Evolutionary conservation across 2,113 vertebrate species (phyloP).

Genomic region (Oplegnathus fasciatus): DNA sequence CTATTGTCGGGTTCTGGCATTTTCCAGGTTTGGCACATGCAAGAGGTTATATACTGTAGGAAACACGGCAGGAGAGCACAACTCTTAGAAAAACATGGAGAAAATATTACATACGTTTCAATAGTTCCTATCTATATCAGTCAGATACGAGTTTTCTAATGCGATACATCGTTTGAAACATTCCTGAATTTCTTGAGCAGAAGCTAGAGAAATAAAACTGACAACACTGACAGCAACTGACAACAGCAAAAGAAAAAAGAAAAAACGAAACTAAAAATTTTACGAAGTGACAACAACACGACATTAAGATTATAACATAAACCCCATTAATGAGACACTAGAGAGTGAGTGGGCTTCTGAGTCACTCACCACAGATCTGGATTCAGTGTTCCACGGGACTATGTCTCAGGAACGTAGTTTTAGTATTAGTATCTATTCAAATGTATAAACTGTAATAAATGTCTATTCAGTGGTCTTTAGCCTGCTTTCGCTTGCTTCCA

Average conservation of each 20-base stretch:
- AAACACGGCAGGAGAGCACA: slow-evolving; percentile 34
- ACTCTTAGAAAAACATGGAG: slow-evolving; percentile 39
- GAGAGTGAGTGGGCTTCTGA: slow-evolving; percentile 37
- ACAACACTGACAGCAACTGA: slow-evolving; percentile 19
- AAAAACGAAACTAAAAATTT: background rate
- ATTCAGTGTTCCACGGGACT: slow-evolving; percentile 21
- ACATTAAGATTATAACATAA: slow-evolving; percentile 56
- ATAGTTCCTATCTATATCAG: slow-evolving; percentile 26
- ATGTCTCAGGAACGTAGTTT: background rate
- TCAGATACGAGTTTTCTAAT: slow-evolving; percentile 44
- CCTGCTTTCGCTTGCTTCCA: too few species aligned
- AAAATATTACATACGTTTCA: slow-evolving; percentile 24
- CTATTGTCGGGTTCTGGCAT: slow-evolving; percentile 62
- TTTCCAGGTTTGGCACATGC: slow-evolving; percentile 80
- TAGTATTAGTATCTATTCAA: slow-evolving; percentile 3
- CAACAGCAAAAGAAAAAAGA: background rate
- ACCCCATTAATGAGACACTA: slow-evolving; percentile 46
- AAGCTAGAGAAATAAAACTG: slow-evolving; percentile 33
- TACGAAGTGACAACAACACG: slow-evolving; percentile 32
- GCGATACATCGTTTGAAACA: slow-evolving; percentile 41
- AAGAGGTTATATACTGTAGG: slow-evolving; percentile 41
- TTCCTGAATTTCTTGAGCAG: slow-evolving; percentile 53
- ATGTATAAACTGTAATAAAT: slow-evolving; percentile 10
- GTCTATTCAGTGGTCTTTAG: background rate
- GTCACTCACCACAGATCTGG: slow-evolving; percentile 20